Evolutionary conservation across 1,140 invertebrate genomes (phyloP).

Genomic region (Tetragnatha versicolor): DNA sequence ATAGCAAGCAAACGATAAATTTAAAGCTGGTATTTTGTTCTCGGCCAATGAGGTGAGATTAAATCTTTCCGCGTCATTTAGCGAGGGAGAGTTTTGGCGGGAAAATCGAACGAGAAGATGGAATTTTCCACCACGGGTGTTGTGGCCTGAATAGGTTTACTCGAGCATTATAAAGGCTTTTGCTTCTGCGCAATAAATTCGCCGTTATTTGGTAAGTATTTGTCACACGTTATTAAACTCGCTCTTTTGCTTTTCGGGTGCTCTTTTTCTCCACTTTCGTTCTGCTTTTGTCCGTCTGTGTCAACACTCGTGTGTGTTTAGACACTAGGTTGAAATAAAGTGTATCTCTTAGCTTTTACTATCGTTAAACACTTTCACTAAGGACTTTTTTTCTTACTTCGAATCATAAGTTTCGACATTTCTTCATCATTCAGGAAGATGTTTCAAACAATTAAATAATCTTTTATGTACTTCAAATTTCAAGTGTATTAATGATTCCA

Average conservation of each 20-base stretch:
- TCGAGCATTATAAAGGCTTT: conserved; percentile 42
- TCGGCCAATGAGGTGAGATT: conserved; percentile 50
- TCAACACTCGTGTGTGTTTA: too few relatives aligned
- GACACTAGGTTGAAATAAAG: too few relatives aligned
- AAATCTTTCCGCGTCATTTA: conserved; percentile 49
- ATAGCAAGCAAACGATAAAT: conserved; percentile 27
- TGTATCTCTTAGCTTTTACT: too few relatives aligned
- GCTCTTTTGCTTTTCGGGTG: not conserved
- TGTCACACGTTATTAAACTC: conserved; percentile 53
- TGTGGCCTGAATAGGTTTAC: conserved; percentile 40
- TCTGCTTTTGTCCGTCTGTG: too few relatives aligned
- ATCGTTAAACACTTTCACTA: too few relatives aligned
- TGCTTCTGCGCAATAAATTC: conserved; percentile 48
- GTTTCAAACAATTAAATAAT: too few relatives aligned
- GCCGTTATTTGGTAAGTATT: conserved; percentile 53
- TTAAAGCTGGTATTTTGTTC: conserved; percentile 49
- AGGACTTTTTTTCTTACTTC: too few relatives aligned
- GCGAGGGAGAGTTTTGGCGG: conserved; percentile 41
- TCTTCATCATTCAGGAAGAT: too few relatives aligned
- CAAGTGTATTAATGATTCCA: too few relatives aligned
- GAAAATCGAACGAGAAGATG: conserved; percentile 41
- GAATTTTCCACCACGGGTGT: conserved; percentile 23
- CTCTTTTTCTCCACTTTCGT: not conserved
- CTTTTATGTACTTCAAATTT: too few relatives aligned
- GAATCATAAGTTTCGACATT: too few relatives aligned